Base-by-base conservation (phyloP, 37 sponge, comb jelly and placozoan genomes). In the Chondrilla cf. caribensis region DNA sequence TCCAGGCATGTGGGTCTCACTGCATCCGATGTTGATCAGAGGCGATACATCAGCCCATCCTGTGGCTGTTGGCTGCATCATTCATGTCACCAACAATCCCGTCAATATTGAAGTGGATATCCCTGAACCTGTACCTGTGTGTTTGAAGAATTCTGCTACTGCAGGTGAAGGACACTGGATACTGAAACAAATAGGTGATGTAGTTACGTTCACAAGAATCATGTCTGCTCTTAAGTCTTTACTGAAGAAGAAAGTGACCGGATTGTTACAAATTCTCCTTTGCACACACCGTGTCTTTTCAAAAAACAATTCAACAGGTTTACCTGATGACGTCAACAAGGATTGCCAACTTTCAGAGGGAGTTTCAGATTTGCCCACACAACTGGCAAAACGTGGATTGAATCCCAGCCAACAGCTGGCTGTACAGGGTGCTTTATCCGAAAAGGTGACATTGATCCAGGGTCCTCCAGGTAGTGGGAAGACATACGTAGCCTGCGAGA, bases 391-490 rank as follows among this genome's bases (percentile, higher is more conserved):
- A 47, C 51, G 51, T 47, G 51, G 51, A 41, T 83, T 85, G 37
- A 92, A 92, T 58, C 17, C 0, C 0, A 88, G 88, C 68, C 92
- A 92, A 41, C 55, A 79, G 47, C 54, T 66, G 58, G 92, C 92
- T 28, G 79, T 92, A 37, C 15, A 11, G 29, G 85, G 88, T 36
- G 83, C 88, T 59, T 54, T 92, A 8, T 36, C 64, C 7, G 80
- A 83, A 25, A 54, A 59, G 22, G 38, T 93, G 3, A 93, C 90
- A 22, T 65, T 93, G 57, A 90, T 93, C 28, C 90, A 93, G 54
- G 94, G 94, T 54, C 94, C 94, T 58, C 94, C 94, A 35, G 94
- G 94, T 0, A 93, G 90, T 42, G 93, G 93, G 33, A 93, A 93
- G 70, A 93, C 93, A 35, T 67, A 72, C 54, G 83, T 87, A 0